Evolutionary conservation across 1,140 invertebrate genomes (phyloP), one percentile per base, ranked within the genome.

Genomic region (Zaprionus nigranus): DNA sequence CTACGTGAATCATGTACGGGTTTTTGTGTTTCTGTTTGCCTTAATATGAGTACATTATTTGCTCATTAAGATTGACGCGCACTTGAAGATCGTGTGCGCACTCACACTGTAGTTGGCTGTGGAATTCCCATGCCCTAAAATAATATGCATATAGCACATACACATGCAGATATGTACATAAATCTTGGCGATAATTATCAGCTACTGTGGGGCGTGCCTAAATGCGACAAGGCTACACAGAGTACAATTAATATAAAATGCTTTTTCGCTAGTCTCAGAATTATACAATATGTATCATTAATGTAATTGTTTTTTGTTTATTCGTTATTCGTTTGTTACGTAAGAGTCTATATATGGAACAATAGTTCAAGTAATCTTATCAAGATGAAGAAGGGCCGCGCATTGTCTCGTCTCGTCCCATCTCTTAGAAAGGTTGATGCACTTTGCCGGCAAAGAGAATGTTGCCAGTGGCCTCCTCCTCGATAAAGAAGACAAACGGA

Each of bases 401-500:
- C 38, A 11, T 13, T 46, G 40, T 28, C 1, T 68, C 34, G 24
- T 26, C 30, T 69, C 20, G 20, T 22, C 40, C 30, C 38, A n/a
- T 53, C 22, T 30, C 13, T 72, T 67, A 67, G 22, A 22, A 46
- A 17, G 72, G 72, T 15, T 51, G 66, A 7, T 94, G 93, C 0
- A 97, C 94, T 90, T 95, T 95, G 9, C 96, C 96, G 34, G 95
- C 94, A 88, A 96, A 97, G 2, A 97, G 84, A 51, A 97, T 94
- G 11, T 96, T 95, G 1, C 95, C 95, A 0, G 94, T 95, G 1
- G 86, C 93, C 78, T 96, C 95, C 73, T 97, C 96, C 86, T 97
- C 95, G 63, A 97, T 96, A 91, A 96, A 96, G 93, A 97, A 97
- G 40, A 97, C 75, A 92, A 97, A 97, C 0, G 96, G 96, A 76